phyloP scores from a whole-genome alignment of 2,113 vertebrate genomes.

The Oncorhynchus nerka region DNA sequence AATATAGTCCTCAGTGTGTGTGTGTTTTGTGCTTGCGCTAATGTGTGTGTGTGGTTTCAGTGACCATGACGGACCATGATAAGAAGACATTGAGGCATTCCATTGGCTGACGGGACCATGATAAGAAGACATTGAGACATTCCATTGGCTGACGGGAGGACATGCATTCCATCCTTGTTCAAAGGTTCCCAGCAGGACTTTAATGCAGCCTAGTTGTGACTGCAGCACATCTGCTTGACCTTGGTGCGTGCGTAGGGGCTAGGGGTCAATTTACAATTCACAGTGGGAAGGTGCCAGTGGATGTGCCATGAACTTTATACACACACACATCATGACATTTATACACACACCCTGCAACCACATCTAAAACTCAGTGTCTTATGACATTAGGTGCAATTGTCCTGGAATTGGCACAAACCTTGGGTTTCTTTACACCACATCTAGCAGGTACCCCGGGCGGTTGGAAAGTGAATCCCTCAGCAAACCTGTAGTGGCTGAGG shows the following conservation, averaged over 20 bases:
- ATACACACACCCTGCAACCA: too few species aligned
- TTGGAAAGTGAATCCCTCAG: conserved; percentile 69
- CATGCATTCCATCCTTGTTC: conserved; percentile 71
- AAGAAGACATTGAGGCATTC: conserved; percentile 56
- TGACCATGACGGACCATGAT: conserved; percentile 55
- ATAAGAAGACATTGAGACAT: conserved; percentile 61
- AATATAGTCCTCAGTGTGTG: conserved; percentile 23
- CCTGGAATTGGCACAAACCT: conserved; percentile 67
- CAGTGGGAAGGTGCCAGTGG: too few species aligned
- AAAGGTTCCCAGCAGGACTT: conserved; percentile 66
- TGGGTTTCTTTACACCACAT: conserved; percentile 44
- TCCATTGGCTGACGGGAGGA: conserved; percentile 58
- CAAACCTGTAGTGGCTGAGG: conserved; percentile 80
- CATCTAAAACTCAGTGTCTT: too few species aligned
- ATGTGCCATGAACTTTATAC: too few species aligned
- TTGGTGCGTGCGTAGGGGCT: conserved; percentile 30
- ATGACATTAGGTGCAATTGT: not conserved
- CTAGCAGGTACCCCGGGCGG: conserved; percentile 14
- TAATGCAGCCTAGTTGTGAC: conserved; percentile 75
- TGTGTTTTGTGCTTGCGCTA: conserved; percentile 1
- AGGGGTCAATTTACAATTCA: not conserved
- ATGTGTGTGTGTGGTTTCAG: conserved; percentile 29
- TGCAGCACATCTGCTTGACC: conserved; percentile 75
- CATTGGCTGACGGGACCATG: conserved; percentile 42
- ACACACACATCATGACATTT: too few species aligned